Conservation (phyloP, 1,140 invertebrate genomes). For the Ctenoplectra terminalis region DNA sequence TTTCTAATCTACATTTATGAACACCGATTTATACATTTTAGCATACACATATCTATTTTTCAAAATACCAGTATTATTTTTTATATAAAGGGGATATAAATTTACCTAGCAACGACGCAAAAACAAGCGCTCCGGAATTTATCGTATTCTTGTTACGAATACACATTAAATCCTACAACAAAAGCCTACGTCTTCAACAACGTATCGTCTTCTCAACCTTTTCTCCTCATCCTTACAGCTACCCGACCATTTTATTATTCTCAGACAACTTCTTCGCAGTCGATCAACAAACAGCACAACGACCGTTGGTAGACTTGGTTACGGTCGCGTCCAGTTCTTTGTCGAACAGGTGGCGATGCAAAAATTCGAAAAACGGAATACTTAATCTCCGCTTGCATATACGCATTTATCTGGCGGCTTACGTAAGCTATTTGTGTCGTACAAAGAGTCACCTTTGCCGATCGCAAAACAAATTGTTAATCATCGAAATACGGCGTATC, state of each 20-base stretch:
- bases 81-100: too few relatives aligned
- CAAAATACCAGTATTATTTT: too few relatives aligned
- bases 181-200: too few relatives aligned
- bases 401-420: constrained; percentile 79
- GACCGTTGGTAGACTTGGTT: background rate
- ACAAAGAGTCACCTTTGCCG: constrained; percentile 82
- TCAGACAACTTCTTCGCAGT: background rate
- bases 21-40: too few relatives aligned
- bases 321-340: background rate
- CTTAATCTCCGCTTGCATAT: constrained; percentile 75
- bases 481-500: constrained; percentile 81
- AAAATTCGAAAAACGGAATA: constrained; percentile 71
- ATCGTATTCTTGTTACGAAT: too few relatives aligned
- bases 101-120: too few relatives aligned
- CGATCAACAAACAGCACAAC: background rate
- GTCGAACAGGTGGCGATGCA: background rate
- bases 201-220: too few relatives aligned
- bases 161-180: too few relatives aligned
- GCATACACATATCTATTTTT: too few relatives aligned
- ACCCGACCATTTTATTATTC: background rate
- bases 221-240: too few relatives aligned
- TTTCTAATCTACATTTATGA: too few relatives aligned
- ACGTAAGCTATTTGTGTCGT: constrained; percentile 82
- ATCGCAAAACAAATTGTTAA: constrained; percentile 83
- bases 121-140: too few relatives aligned